These are phyloP conservation scores for Pycnonotus jocosus DNA, from an alignment of 2,113 vertebrate species.

Conservation along the genomic window DNA sequence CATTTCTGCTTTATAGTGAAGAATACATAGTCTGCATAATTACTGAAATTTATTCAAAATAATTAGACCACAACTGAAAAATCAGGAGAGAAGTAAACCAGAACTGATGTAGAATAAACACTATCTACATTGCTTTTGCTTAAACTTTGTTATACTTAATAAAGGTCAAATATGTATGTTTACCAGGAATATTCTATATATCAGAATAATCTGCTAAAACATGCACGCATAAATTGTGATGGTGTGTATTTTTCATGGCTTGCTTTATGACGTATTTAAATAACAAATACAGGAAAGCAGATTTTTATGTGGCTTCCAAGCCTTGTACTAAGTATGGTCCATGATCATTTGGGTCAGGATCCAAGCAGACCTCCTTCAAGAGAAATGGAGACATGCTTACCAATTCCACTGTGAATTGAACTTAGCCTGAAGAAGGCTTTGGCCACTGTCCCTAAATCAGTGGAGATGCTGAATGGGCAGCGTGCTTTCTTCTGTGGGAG, in stretches of 20 bases:
- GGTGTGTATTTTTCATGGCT: neutral
- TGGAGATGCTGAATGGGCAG: neutral
- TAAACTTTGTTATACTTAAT: neutral
- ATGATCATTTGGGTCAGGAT: neutral
- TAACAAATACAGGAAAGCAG: neutral
- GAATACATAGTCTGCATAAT: neutral
- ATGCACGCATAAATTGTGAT: neutral
- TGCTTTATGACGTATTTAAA: neutral
- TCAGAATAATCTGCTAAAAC: neutral
- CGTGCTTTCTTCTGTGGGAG: neutral
- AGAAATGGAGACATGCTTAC: neutral
- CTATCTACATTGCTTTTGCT: neutral
- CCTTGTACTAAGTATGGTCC: neutral
- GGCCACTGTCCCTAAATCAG: neutral
- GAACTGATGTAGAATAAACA: neutral
- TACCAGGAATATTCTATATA: neutral
- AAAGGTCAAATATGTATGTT: neutral
- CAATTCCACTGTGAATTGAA: neutral
- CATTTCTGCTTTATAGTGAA: neutral
- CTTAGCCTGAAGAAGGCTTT: neutral
- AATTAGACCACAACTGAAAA: neutral
- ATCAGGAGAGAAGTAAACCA: neutral
- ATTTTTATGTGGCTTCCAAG: neutral
- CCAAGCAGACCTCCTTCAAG: neutral
- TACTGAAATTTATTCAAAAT: neutral